Evolutionary conservation across 1,140 invertebrate genomes (phyloP).

Genomic region (Scaptomyza montana): DNA sequence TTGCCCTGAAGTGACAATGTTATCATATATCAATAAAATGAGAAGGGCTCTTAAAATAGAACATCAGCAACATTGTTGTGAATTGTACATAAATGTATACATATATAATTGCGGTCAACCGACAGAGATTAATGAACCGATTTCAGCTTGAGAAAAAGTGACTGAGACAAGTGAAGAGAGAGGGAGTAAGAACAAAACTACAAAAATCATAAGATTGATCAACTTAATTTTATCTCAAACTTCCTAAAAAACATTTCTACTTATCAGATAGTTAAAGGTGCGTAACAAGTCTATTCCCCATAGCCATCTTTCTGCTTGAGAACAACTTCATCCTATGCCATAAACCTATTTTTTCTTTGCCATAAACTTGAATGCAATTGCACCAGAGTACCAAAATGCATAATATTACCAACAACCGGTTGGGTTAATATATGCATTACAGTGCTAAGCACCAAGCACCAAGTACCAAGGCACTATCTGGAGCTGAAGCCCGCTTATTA

Average conservation of each 20-base stretch:
- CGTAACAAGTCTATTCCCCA: no score
- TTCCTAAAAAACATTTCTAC: no score
- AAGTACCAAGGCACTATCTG: constrained; percentile 8
- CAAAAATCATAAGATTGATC: no score
- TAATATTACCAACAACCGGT: constrained; percentile 13
- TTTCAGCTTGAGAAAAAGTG: neutral
- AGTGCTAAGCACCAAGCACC: neutral
- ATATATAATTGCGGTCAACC: constrained; percentile 48
- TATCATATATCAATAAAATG: constrained; percentile 77
- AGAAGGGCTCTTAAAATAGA: constrained; percentile 53
- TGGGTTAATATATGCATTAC: constrained; percentile 9
- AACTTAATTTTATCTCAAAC: no score
- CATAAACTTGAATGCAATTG: constrained; percentile 3
- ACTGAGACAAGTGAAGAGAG: neutral
- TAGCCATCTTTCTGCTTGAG: no score
- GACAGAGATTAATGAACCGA: constrained; percentile 59
- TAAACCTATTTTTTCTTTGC: constrained; percentile 1
- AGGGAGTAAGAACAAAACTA: no score
- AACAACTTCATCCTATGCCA: neutral
- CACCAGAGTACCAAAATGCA: neutral
- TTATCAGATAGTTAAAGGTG: no score
- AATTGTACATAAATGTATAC: constrained; percentile 38
- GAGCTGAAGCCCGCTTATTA: constrained; percentile 66
- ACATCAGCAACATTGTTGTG: constrained; percentile 62
- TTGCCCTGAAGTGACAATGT: constrained; percentile 56